These are phyloP conservation scores for Mareca penelope DNA, from an alignment of 2,797 vertebrate genomes.

Conservation along the genomic window DNA sequence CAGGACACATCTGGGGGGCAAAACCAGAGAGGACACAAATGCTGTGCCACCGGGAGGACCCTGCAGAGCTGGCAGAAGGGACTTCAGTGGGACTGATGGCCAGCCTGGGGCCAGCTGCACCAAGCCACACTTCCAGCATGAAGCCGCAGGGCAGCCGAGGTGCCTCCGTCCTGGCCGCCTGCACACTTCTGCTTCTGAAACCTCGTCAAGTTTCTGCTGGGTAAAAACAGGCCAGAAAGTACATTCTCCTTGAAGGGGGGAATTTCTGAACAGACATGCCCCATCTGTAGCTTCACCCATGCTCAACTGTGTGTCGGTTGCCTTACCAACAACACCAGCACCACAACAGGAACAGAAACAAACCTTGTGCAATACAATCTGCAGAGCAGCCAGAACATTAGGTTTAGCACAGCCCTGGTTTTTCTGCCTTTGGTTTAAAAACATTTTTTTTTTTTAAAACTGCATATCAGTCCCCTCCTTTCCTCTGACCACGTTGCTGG, in stretches of 20 bases:
- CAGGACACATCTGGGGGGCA: background rate
- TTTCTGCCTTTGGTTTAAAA: background rate
- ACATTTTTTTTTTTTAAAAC: background rate
- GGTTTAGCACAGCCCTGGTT: background rate
- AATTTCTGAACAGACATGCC: background rate
- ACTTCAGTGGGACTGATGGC: accelerated
- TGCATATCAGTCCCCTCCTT: background rate
- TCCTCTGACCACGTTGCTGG: background rate
- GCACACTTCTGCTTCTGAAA: background rate
- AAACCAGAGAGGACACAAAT: background rate
- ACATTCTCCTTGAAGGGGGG: background rate
- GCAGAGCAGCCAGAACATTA: background rate
- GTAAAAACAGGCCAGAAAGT: background rate
- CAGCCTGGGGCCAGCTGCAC: background rate
- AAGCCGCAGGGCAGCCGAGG: accelerated
- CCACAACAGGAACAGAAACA: background rate
- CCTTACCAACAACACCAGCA: background rate
- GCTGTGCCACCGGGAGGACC: background rate
- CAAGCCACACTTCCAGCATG: accelerated
- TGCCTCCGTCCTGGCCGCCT: background rate
- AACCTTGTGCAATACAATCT: background rate
- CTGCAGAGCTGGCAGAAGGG: background rate
- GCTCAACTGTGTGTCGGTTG: background rate
- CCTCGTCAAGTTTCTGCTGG: background rate
- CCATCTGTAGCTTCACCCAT: background rate